Base-by-base conservation (phyloP, 2,797 vertebrate genomes). In the Lagodon rhomboides region DNA sequence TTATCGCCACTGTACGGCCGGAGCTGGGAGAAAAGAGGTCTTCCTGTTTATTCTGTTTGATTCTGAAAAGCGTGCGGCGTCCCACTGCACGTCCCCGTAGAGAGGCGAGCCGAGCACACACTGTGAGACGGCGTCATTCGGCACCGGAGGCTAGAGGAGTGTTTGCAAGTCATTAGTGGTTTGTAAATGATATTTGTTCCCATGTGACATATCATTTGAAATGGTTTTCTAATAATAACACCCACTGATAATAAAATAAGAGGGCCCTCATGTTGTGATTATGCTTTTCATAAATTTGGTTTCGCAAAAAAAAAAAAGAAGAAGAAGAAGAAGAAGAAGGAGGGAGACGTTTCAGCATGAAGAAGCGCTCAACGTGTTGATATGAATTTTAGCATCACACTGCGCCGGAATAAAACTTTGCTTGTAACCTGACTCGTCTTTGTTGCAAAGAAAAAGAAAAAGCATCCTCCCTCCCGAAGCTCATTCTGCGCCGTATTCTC, bases 131-230 rank as follows among this genome's bases (percentile, higher is more conserved):
- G 95, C 92, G 85, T 92, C 95, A 93, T 91, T 94, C 95, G 92
- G 93, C 96, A 96, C 97, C 97, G 94, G 96, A 96, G 98, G 98
- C 97, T 95, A 97, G 84, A 96, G 93, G 95, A 96, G 93, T 97
- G 96, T 97, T 98, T 97, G 97, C 96, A 96, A 97, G 97, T 98
- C 97, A 97, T 98, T 98, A 98, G 97, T 95, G 96, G 96, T 97
- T 98, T 97, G 97, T 98, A 99, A 99, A 98, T 98, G 96, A 97
- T 98, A 98, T 98, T 98, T 98, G 97, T 96, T 98, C 97, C 97
- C 97, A 97, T 95, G 97, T 99, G 97, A 99, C 97, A 98, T 96
- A 96, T 97, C 96, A 96, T 98, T 97, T 97, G 96, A 98, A 97
- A 98, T 96, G 96, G 95, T 96, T 97, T 97, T 97, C 95, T 97